phyloP scores from a whole-genome alignment of 1,140 invertebrate species.

The Atopsyche davidsoni region DNA sequence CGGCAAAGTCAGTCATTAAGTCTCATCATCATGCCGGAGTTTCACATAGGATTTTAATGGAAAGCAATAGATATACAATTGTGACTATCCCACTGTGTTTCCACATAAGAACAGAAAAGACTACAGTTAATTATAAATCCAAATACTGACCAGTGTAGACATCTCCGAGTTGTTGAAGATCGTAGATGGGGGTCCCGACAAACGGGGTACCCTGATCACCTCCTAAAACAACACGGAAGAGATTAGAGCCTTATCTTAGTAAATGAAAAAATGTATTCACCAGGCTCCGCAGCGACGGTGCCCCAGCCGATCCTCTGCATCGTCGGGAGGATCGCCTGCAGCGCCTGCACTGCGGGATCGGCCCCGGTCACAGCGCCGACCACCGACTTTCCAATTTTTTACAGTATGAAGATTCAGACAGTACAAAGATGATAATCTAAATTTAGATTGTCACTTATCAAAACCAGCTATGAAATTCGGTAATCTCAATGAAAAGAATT shows the following conservation, averaged over 20 bases:
- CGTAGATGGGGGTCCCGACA: conserved; percentile 60
- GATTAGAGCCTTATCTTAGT: not conserved
- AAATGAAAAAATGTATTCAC: not conserved
- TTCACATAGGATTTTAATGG: conserved; percentile 7
- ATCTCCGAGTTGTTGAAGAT: conserved; percentile 79
- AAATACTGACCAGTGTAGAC: conserved; percentile 70
- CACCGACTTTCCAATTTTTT: not conserved
- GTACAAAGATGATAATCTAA: too few species aligned
- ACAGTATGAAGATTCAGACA: not conserved
- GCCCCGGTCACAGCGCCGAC: too few species aligned
- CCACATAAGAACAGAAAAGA: conserved; percentile 46
- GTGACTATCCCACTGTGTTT: conserved; percentile 28
- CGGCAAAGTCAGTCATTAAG: too few species aligned
- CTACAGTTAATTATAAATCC: conserved; percentile 32
- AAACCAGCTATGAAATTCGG: too few species aligned
- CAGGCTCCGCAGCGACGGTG: conserved; percentile 1
- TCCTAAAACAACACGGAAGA: conserved; percentile 14
- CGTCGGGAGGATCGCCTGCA: too few species aligned
- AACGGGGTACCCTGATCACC: conserved; percentile 31
- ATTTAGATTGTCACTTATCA: too few species aligned
- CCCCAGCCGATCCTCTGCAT: not conserved
- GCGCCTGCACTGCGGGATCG: too few species aligned
- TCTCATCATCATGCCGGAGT: too few species aligned
- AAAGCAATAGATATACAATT: too few species aligned
- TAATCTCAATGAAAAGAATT: too few species aligned